These are phyloP conservation scores for Caenorhabditis uteleia DNA, from an alignment of 2,888 invertebrate genomes.

Conservation along the genomic window DNA sequence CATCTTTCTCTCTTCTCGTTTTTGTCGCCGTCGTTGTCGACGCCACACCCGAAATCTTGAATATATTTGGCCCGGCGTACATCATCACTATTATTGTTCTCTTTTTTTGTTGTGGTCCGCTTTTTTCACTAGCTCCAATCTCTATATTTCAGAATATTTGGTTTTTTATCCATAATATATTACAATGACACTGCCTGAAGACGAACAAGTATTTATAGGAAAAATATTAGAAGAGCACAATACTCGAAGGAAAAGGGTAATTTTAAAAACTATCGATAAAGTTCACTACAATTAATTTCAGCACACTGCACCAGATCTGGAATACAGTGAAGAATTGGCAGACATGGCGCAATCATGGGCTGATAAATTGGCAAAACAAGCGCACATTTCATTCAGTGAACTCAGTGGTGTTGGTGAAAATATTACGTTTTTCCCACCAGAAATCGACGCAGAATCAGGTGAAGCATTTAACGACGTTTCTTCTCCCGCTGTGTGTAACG, in stretches of 20 bases:
- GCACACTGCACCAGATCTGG: slow-evolving; percentile 60
- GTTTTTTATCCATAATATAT: neutral
- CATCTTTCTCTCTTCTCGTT: no score
- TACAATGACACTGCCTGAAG: no score
- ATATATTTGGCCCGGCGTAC: no score
- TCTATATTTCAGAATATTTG: neutral
- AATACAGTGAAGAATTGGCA: slow-evolving; percentile 68
- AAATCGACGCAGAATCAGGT: slow-evolving; percentile 55
- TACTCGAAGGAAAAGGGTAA: slow-evolving; percentile 26
- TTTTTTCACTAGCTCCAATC: slow-evolving; percentile 8
- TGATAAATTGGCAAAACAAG: slow-evolving; percentile 70
- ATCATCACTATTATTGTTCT: slow-evolving; percentile 1
- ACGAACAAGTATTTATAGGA: slow-evolving; percentile 38
- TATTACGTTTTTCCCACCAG: slow-evolving; percentile 66
- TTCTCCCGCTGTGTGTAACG: no score
- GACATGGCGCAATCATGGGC: slow-evolving; percentile 72
- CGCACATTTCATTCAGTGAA: slow-evolving; percentile 53
- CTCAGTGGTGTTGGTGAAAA: slow-evolving; percentile 67
- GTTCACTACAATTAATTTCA: slow-evolving; percentile 7
- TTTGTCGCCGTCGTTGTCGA: no score
- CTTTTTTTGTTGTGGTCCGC: slow-evolving; percentile 1
- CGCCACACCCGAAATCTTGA: no score
- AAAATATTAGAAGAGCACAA: slow-evolving; percentile 46
- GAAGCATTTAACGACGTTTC: slow-evolving; percentile 27
- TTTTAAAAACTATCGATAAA: neutral